Conservation (phyloP, 1,140 invertebrate species). For the Ceratosolen solmsi region DNA sequence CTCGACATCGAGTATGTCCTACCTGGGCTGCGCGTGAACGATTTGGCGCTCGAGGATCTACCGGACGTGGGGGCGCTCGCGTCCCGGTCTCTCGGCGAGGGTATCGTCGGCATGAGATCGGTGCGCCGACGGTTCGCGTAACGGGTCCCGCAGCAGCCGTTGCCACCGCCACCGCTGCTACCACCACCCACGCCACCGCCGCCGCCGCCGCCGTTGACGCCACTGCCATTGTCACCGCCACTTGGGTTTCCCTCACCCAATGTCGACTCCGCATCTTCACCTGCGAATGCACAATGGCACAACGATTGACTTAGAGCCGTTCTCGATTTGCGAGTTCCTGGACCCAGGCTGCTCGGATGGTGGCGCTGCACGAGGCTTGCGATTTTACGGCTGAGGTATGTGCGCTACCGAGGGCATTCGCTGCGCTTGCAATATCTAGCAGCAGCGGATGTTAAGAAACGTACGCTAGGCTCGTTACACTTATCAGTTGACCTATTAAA, state of each 20-base stretch:
- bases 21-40: constrained; percentile 83
- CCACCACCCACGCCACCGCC: constrained; percentile 61
- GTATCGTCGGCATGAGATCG: constrained; percentile 91
- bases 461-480: not conserved
- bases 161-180: not conserved
- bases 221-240: constrained; percentile 57
- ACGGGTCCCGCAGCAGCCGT: constrained; percentile 63
- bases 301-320: not conserved
- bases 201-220: constrained; percentile 65
- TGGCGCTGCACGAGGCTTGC: no score
- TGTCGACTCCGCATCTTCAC: constrained; percentile 71
- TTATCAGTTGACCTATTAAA: constrained; percentile 1
- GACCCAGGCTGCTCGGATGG: not conserved
- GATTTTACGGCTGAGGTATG: not conserved
- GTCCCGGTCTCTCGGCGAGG: constrained; percentile 79
- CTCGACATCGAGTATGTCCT: constrained; percentile 94
- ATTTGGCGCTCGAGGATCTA: constrained; percentile 50
- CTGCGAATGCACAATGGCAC: constrained; percentile 57
- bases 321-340: not conserved
- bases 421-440: not conserved
- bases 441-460: not conserved
- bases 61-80: constrained; percentile 61
- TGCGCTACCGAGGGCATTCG: not conserved
- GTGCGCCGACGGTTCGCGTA: constrained; percentile 86
- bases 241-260: not conserved